Evolutionary conservation across 1,140 invertebrate species (phyloP), one percentile per base, ranked within the genome.

Genomic region (Drosophila sp.): DNA sequence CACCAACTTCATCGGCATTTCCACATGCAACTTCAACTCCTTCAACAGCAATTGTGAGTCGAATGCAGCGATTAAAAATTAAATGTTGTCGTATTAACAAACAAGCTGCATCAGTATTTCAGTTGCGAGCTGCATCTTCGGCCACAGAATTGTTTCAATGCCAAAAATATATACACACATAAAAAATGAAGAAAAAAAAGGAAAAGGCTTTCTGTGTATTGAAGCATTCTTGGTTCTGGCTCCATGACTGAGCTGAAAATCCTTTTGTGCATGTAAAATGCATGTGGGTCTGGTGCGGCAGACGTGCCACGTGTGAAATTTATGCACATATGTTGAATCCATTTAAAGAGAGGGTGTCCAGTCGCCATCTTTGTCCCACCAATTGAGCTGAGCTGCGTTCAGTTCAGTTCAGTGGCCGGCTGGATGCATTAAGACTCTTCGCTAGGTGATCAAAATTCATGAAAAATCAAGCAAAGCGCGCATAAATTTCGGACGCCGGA

Each of bases 11-110:
- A 1, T 13, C 2, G 8, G 0, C 9, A 1, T 18, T 7, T 34
- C 9, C 9, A 29, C 21, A 14, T 14, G 27, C 62, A 67, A 48
- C 71, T 58, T 41, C 43, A 65, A 61, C 57, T 14, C 13, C 14
- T 45, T 13, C 21, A 50, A 9, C 51, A n/a, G 59, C 40, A 46
- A 66, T 58, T 76, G 75, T 56, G 58, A 79, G 72, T 76, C 72
- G 80, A 59, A 80, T 76, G 80, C 80, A 78, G 76, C 82, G 82
- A 86, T 86, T 86, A 86, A 86, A 86, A 86, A 87, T 86, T 87
- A 86, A 86, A 86, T 82, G 78, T 74, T 80, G 84, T 81, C 82
- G 75, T 81, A 87, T 87, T 86, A 86, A 86, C 82, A 87, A 86
- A 81, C 82, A 81, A 77, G 78, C 74, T 61, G 43, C 74, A 72